These are phyloP conservation scores for Emys orbicularis DNA, from an alignment of 2,797 vertebrate genomes.

Conservation along the genomic window DNA sequence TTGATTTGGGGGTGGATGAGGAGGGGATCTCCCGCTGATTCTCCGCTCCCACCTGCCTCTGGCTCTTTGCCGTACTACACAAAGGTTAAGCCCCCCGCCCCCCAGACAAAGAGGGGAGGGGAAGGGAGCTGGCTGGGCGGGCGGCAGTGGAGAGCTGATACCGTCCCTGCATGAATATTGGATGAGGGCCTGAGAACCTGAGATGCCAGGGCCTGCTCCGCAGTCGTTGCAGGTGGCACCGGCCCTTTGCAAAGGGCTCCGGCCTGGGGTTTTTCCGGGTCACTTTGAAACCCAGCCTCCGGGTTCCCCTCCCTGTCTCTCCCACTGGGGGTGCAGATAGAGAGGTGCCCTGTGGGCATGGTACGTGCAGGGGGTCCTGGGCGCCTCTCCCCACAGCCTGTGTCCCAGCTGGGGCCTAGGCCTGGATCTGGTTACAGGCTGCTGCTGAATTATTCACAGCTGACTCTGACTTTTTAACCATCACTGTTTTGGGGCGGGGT, in stretches of 20 bases:
- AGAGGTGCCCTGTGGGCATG: background rate
- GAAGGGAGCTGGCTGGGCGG: fast-evolving
- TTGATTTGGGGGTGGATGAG: background rate
- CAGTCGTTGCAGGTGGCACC: background rate
- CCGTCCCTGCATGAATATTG: slow-evolving; percentile 85
- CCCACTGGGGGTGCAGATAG: too few relatives aligned
- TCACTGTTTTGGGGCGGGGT: background rate
- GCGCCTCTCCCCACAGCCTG: background rate
- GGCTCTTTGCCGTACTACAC: background rate
- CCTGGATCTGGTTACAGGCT: background rate
- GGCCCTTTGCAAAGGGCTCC: background rate
- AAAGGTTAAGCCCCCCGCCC: background rate
- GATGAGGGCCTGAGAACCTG: slow-evolving; percentile 87
- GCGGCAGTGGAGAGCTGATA: slow-evolving; percentile 83
- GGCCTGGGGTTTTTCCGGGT: background rate
- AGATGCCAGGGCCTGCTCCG: slow-evolving; percentile 76
- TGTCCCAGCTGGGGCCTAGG: background rate
- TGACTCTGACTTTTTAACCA: background rate
- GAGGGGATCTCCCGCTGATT: fast-evolving
- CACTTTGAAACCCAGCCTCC: background rate
- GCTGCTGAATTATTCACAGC: slow-evolving; percentile 62
- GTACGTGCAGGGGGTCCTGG: background rate
- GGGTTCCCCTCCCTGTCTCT: too few relatives aligned
- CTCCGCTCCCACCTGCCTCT: background rate
- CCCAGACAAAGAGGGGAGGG: background rate